Evolutionary conservation across 92 coral and sea anemone species (phyloP).

Genomic region (Heteractis magnifica): DNA sequence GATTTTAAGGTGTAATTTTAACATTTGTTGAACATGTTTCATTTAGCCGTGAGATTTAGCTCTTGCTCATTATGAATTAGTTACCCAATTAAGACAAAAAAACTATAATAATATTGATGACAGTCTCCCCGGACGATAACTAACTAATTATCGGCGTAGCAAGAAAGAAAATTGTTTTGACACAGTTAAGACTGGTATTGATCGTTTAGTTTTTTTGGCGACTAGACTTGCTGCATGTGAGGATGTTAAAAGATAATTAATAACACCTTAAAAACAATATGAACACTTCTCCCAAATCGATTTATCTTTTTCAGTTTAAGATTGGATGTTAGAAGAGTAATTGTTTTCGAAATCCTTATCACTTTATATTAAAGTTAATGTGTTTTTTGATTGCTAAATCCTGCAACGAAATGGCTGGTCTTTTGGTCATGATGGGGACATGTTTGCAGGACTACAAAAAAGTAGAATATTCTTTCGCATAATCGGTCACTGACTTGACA

Average conservation of each 20-base stretch:
- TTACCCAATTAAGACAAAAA: background rate
- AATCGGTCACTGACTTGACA: too few species aligned
- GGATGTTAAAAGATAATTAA: background rate
- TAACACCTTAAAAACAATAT: background rate
- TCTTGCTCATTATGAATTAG: background rate
- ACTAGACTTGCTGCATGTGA: background rate
- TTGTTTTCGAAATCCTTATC: background rate
- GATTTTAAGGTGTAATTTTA: background rate
- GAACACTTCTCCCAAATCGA: background rate
- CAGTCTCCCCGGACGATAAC: background rate
- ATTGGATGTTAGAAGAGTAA: background rate
- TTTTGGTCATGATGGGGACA: background rate
- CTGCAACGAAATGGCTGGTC: background rate
- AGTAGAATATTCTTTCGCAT: too few species aligned
- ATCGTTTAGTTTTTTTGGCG: background rate
- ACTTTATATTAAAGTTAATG: background rate
- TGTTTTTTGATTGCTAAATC: background rate
- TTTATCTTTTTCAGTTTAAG: background rate
- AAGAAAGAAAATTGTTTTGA: background rate
- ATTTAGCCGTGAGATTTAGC: background rate
- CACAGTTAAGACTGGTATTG: background rate
- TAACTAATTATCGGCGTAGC: constrained; percentile 1
- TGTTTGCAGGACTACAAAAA: background rate
- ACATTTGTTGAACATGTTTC: constrained; percentile 2
- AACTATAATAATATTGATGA: background rate